Evolutionary conservation across 2,888 invertebrate species (phyloP).

Genomic region (Oligia latruncula): DNA sequence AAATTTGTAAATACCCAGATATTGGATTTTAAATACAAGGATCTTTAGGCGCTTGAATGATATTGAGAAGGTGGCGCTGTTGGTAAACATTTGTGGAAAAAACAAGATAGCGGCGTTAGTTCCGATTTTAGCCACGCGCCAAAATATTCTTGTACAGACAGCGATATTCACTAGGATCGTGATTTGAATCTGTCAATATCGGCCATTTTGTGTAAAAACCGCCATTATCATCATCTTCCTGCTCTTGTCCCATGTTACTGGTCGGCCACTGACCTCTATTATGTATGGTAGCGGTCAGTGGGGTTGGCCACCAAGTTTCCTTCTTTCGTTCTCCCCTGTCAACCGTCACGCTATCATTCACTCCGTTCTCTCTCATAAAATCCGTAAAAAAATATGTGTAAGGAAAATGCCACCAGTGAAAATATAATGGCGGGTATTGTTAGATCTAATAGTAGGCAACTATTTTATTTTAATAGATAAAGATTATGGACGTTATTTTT

Average conservation of each 20-base stretch:
- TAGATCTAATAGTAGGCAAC: slow-evolving; percentile 8
- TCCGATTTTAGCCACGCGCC: background rate
- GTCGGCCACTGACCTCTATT: too few species aligned
- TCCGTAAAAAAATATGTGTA: too few species aligned
- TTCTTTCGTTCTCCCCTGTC: too few species aligned
- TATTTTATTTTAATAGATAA: slow-evolving; percentile 4
- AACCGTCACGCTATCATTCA: too few species aligned
- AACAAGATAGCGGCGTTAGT: background rate
- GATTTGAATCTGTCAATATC: background rate
- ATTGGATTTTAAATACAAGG: background rate
- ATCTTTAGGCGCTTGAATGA: background rate
- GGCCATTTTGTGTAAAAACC: background rate
- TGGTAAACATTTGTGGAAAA: background rate
- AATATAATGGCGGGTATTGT: slow-evolving; percentile 1
- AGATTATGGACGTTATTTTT: background rate
- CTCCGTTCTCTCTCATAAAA: too few species aligned
- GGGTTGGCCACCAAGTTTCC: too few species aligned
- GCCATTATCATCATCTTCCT: too few species aligned
- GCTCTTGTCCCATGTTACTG: too few species aligned
- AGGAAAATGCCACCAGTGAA: too few species aligned
- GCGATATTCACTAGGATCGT: background rate
- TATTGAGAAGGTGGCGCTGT: background rate
- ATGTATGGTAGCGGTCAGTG: too few species aligned
- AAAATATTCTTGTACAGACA: background rate
- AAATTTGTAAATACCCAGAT: background rate